These are phyloP conservation scores for Digitonthophagus gazella DNA, from an alignment of 2,888 invertebrate species.

Conservation along the genomic window DNA sequence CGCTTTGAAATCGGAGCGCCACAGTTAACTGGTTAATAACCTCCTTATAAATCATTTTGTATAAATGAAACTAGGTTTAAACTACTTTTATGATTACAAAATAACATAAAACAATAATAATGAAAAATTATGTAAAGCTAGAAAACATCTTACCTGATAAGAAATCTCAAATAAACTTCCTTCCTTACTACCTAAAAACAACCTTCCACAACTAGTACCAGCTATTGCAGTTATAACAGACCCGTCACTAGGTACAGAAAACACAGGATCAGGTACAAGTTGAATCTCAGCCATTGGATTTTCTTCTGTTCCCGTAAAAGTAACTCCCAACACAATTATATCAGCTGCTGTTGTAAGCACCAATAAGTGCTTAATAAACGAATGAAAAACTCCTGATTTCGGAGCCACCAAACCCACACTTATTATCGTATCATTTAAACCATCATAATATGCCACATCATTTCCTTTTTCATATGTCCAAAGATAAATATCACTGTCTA, in stretches of 20 bases:
- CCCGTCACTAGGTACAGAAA: slow-evolving; percentile 87
- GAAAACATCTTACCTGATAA: slow-evolving; percentile 90
- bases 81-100: neutral
- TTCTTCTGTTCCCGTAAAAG: slow-evolving; percentile 53
- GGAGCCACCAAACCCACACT: slow-evolving; percentile 90
- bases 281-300: slow-evolving; percentile 75
- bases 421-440: slow-evolving; percentile 89
- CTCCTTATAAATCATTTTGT: neutral
- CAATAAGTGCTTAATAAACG: slow-evolving; percentile 85
- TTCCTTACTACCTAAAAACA: slow-evolving; percentile 94
- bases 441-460: slow-evolving; percentile 96
- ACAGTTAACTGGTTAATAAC: too few species aligned
- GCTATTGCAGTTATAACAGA: slow-evolving; percentile 78
- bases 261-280: slow-evolving; percentile 91
- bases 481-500: slow-evolving; percentile 96
- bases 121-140: slow-evolving; percentile 73
- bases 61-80: neutral
- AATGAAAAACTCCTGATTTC: slow-evolving; percentile 83
- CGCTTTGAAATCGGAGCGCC: too few species aligned
- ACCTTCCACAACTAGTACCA: slow-evolving; percentile 79
- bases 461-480: slow-evolving; percentile 97
- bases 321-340: slow-evolving; percentile 81
- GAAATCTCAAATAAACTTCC: slow-evolving; percentile 92
- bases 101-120: neutral
- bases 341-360: slow-evolving; percentile 94